Percentiles rank a stretch among this genome's conserved stretches.
phyloP scores from a whole-genome alignment of 2,888 invertebrate species.

The Acanthosoma haemorrhoidale region DNA sequence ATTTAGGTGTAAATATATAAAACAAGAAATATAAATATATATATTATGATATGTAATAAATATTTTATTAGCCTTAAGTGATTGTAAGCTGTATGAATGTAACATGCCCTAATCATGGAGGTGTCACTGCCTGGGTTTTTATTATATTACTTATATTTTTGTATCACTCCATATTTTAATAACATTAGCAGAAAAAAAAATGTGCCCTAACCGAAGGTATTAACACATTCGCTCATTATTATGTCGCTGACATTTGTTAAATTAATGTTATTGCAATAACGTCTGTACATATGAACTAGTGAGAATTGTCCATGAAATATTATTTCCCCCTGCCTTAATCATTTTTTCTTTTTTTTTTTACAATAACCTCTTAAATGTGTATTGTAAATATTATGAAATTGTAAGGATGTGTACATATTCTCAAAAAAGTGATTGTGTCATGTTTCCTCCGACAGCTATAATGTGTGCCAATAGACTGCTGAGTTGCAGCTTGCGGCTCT shows the following conservation, averaged over 20 bases:
- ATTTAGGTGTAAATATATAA: slow-evolving; percentile 24
- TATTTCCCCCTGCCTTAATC: neutral
- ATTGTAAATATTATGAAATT: slow-evolving; percentile 19
- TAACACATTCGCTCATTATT: slow-evolving; percentile 18
- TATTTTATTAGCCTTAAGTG: slow-evolving; percentile 25
- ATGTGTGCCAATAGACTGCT: slow-evolving; percentile 27
- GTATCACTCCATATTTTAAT: slow-evolving; percentile 26
- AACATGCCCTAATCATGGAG: neutral
- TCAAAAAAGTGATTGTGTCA: slow-evolving; percentile 4
- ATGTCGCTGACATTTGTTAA: slow-evolving; percentile 16
- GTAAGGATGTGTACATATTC: slow-evolving; percentile 17
- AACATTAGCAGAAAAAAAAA: neutral
- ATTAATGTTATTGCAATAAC: slow-evolving; percentile 28
- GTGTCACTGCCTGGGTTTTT: slow-evolving; percentile 24
- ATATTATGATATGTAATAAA: slow-evolving; percentile 22
- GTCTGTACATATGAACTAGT: slow-evolving; percentile 25
- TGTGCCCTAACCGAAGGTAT: neutral
- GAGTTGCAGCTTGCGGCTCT: slow-evolving; percentile 7
- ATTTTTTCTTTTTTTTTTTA: slow-evolving; percentile 11
- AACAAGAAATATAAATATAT: slow-evolving; percentile 3
- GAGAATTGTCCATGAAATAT: slow-evolving; percentile 16
- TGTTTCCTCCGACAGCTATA: slow-evolving; percentile 4
- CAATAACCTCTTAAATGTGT: slow-evolving; percentile 1
- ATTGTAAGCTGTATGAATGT: neutral
- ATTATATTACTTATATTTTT: slow-evolving; percentile 31